Conservation (phyloP, 2,113 vertebrate genomes). For the Chloebia gouldiae region DNA sequence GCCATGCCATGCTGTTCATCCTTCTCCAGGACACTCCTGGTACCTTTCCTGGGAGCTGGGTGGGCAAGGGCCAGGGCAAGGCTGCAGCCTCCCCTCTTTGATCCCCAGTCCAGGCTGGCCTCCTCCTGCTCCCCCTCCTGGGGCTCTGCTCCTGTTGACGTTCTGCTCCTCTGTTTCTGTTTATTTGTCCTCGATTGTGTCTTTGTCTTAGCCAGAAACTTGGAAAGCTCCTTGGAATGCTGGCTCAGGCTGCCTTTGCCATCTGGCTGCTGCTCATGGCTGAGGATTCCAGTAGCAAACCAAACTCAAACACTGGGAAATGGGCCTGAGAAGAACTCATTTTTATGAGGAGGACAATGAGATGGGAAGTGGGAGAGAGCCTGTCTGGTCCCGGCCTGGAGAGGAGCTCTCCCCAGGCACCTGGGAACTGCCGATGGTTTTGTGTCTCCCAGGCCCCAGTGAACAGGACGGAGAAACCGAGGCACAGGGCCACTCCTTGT, state of each 20-base stretch:
- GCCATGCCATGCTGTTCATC: background rate
- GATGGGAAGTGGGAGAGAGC: background rate
- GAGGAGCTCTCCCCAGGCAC: background rate
- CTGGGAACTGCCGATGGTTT: fast-evolving
- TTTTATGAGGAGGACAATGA: background rate
- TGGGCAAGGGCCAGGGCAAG: background rate
- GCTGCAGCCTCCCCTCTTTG: background rate
- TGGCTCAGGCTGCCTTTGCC: slow-evolving; percentile 55
- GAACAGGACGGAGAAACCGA: background rate
- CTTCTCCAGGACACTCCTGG: background rate
- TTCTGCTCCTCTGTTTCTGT: slow-evolving; percentile 63
- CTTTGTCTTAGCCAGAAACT: slow-evolving; percentile 60
- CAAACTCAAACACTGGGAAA: slow-evolving; percentile 45
- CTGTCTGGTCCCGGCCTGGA: background rate
- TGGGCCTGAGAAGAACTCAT: slow-evolving; percentile 49
- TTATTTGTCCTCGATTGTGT: slow-evolving; percentile 63
- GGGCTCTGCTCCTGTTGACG: background rate
- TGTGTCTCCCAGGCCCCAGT: background rate
- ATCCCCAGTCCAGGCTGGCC: background rate
- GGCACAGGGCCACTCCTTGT: background rate
- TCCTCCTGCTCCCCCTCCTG: background rate
- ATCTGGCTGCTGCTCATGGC: slow-evolving; percentile 40
- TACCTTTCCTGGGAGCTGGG: background rate
- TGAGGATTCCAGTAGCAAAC: slow-evolving; percentile 61
- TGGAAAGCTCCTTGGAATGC: slow-evolving; percentile 26